A percentile compares a stretch with the other conserved stretches of the same genome.
phyloP scores from a whole-genome alignment of 2,888 invertebrate genomes.

The Piscicola geometra region DNA sequence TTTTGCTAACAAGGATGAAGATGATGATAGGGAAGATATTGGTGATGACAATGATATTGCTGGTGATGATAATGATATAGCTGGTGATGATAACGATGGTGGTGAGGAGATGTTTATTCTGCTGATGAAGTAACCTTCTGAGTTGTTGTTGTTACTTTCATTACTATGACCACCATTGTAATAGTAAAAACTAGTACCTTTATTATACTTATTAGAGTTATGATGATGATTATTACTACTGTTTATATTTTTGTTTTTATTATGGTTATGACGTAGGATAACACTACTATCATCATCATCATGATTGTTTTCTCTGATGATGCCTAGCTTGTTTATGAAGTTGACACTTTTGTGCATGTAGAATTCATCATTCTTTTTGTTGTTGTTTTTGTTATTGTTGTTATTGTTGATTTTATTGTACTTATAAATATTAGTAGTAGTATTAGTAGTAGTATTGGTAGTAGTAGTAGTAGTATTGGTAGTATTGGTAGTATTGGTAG shows the following conservation, averaged over 20 bases:
- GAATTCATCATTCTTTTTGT: too few species aligned
- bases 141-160: too few species aligned
- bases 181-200: not conserved
- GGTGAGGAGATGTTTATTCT: too few species aligned
- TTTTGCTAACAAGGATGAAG: not conserved
- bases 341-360: not conserved
- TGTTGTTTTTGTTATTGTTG: too few species aligned
- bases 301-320: constrained; percentile 8
- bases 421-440: not conserved
- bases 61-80: not conserved
- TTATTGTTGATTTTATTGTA: not conserved
- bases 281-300: not conserved
- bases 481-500: not conserved
- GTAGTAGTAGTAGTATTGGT: too few species aligned
- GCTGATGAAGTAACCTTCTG: too few species aligned
- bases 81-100: not conserved
- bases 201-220: not conserved
- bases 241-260: not conserved
- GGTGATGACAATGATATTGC: not conserved
- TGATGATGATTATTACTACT: not conserved
- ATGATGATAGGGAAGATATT: not conserved
- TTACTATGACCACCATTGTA: not conserved
- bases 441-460: too few species aligned
- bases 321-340: not conserved
- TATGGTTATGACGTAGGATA: not conserved